Base-by-base conservation (phyloP, 2,113 vertebrate species). In the Madoqua kirkii region DNA sequence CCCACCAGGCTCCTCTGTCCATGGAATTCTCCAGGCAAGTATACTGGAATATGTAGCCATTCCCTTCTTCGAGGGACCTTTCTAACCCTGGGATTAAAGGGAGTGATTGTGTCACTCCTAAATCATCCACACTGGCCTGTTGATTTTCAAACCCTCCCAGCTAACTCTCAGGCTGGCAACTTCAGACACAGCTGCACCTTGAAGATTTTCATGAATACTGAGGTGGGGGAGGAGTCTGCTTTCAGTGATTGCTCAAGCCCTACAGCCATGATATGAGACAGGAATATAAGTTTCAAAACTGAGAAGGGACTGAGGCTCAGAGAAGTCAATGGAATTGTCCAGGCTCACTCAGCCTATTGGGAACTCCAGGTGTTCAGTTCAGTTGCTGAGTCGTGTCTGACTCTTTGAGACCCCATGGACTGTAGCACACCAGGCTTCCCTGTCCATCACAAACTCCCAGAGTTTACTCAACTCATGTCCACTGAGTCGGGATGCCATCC, bases 241-340 rank as follows among this genome's bases (percentile, higher is more conserved):
- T 1, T 43, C 8, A 14, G 9, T 36, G 27, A 9, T 12, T 71
- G 11, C 50, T 48, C 7, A 48, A 40, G 29, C 17, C 59, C 14
- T 3, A 25, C 0, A 19, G 84, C 29, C 5, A 0, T 21, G 45
- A 1, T 9, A 6, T 27, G 17, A 85, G 48, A 59, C 0, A 23
- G 36, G 12, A 67, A 11, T 48, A 40, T 12, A 9, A 27, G 1
- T 3, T 0, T 83, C 45, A 25, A 10, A 5, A 13, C 3, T 2
- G 43, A 27, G 5, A 52, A 57, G 12, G 29, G 16, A 17, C 31
- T 6, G 12, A 40, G n/a, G 21, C 36, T 82, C 48, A 8, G 15
- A 64, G 89, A 48, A 40, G 0, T 54, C 12, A 52, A 2, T 36
- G 48, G 52, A 36, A 4, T 50, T 45, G 13, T 45, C 40, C 11